A percentile compares a stretch with the other conserved stretches of the same genome.
Evolutionary conservation across 2,797 vertebrate species (phyloP).

Genomic region (Anableps anableps): DNA sequence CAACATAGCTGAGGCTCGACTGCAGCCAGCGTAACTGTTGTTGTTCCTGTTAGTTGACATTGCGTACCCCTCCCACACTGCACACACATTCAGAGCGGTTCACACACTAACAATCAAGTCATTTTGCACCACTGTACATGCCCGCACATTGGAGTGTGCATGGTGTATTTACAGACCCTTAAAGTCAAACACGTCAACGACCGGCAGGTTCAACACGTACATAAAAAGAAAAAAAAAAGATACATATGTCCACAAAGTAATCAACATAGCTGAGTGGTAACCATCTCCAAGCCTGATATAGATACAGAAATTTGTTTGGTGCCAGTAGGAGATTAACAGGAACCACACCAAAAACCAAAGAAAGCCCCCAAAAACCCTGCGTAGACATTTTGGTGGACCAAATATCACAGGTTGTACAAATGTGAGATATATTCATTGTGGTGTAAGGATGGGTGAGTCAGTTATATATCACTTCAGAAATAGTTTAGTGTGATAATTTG

Average conservation of each 20-base stretch:
- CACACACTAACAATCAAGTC: constrained; percentile 54
- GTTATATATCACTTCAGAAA: constrained; percentile 32
- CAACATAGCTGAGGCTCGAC: constrained; percentile 74
- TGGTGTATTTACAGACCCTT: constrained; percentile 20
- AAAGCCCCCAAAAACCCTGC: constrained; percentile 44
- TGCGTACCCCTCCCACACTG: constrained; percentile 64
- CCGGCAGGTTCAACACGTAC: constrained; percentile 30
- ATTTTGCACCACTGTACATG: constrained; percentile 45
- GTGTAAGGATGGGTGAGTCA: constrained; percentile 48
- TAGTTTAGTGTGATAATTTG: constrained; percentile 1
- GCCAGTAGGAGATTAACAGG: constrained; percentile 67
- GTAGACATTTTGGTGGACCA: constrained; percentile 59
- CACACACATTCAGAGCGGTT: constrained; percentile 63
- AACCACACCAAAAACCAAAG: constrained; percentile 61
- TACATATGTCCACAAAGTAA: constrained; percentile 73
- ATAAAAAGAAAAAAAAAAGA: constrained; percentile 6
- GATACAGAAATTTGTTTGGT: constrained; percentile 71
- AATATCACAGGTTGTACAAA: constrained; percentile 66
- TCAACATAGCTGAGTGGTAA: constrained; percentile 66
- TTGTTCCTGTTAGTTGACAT: constrained; percentile 79
- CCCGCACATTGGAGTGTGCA: constrained; percentile 33
- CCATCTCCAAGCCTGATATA: constrained; percentile 65
- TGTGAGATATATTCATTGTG: constrained; percentile 37
- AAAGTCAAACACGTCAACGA: constrained; percentile 32
- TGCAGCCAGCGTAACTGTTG: constrained; percentile 73